These are phyloP conservation scores for Hiodon tergisus DNA, from an alignment of 2,113 vertebrate species.

Conservation along the genomic window DNA sequence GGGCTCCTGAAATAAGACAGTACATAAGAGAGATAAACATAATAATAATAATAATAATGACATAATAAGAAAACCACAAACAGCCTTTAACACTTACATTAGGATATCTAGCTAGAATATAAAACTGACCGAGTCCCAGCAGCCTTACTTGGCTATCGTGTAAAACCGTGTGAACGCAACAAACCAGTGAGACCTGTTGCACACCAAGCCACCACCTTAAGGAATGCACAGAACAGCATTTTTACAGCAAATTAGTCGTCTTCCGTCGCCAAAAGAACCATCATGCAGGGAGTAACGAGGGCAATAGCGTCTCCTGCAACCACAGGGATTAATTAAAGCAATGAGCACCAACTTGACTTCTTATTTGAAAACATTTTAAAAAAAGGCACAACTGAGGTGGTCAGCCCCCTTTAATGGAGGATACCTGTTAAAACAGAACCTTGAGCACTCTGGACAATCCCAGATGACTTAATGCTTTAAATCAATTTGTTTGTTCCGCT, in stretches of 20 bases:
- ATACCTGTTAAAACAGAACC: background rate
- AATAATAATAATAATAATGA: too few species aligned
- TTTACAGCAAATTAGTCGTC: background rate
- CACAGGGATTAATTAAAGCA: constrained; percentile 7
- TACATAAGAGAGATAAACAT: too few species aligned
- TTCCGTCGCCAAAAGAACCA: background rate
- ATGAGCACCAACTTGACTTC: constrained; percentile 12
- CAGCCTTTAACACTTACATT: too few species aligned
- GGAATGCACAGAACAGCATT: background rate
- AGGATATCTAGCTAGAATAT: too few species aligned
- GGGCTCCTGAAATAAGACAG: too few species aligned
- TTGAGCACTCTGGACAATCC: background rate
- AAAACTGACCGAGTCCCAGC: too few species aligned
- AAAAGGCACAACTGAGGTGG: background rate
- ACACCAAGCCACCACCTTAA: background rate
- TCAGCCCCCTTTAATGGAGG: background rate
- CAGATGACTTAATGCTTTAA: constrained; percentile 10
- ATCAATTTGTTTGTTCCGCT: constrained; percentile 8
- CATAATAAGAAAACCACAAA: too few species aligned
- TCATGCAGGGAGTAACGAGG: background rate
- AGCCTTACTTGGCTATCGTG: background rate
- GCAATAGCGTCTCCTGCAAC: background rate
- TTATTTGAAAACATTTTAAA: background rate
- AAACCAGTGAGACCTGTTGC: background rate
- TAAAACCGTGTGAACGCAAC: background rate